Evolutionary conservation across 2,797 vertebrate species (phyloP).

Genomic region (Peromyscus attwateri): DNA sequence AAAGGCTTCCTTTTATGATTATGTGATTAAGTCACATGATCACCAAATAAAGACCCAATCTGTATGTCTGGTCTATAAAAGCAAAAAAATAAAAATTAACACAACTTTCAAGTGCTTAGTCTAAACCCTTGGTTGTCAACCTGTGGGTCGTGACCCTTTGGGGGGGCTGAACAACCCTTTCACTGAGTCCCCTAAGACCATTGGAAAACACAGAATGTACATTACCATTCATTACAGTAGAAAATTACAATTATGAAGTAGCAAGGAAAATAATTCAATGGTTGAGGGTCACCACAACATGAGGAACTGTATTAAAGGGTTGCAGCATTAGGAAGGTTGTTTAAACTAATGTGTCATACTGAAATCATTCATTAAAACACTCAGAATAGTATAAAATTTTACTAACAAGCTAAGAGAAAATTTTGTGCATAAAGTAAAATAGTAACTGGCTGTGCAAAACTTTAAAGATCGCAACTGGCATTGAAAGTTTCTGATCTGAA

Average conservation of each 20-base stretch:
- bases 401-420: not conserved
- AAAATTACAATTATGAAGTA: not conserved
- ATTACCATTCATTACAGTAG: not conserved
- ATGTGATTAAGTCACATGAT: not conserved
- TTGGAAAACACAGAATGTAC: not conserved
- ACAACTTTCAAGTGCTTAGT: not conserved
- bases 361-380: conserved; percentile 2
- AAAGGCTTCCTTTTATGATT: conserved; percentile 53
- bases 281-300: not conserved
- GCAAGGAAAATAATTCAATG: not conserved
- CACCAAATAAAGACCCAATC: not conserved
- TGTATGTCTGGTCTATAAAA: conserved; percentile 20
- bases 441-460: not conserved
- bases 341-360: conserved; percentile 38
- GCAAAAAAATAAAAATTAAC: conserved; percentile 49
- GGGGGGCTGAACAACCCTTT: not conserved
- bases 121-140: conserved; percentile 17
- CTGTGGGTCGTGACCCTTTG: not conserved
- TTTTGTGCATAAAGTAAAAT: conserved; percentile 36
- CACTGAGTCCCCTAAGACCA: too few relatives aligned
- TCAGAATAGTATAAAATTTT: not conserved
- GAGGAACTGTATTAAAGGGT: not conserved
- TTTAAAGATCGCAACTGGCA: not conserved
- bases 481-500: not conserved
- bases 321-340: not conserved